These are phyloP conservation scores for Sus cebifrons DNA, from an alignment of 2,797 vertebrate genomes.

Conservation along the genomic window DNA sequence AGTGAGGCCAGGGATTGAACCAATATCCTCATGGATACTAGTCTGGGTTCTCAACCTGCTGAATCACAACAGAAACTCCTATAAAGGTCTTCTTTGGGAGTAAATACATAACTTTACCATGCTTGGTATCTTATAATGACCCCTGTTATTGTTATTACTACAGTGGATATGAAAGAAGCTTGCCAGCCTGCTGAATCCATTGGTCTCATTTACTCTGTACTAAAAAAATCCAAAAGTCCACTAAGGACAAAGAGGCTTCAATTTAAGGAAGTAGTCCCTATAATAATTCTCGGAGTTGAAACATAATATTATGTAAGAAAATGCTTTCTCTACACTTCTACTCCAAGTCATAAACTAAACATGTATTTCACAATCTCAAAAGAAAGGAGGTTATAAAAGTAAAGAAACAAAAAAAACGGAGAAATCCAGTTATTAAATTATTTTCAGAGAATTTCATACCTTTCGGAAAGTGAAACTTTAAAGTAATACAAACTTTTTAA, in stretches of 20 bases:
- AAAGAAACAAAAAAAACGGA: constrained; percentile 20
- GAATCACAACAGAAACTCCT: too few species aligned
- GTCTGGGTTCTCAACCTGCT: too few species aligned
- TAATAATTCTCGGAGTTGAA: constrained; percentile 44
- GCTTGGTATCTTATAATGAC: neutral
- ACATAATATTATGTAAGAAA: constrained; percentile 7
- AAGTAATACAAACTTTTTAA: constrained; percentile 19
- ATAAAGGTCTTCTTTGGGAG: neutral
- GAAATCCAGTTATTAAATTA: constrained; percentile 31
- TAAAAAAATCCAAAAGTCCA: constrained; percentile 41
- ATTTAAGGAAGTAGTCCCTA: constrained; percentile 31
- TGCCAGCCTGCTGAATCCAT: neutral
- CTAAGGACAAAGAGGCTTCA: constrained; percentile 34
- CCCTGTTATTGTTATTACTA: neutral
- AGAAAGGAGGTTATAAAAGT: neutral
- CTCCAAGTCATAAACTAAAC: constrained; percentile 44
- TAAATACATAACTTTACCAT: neutral
- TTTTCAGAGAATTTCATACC: constrained; percentile 37
- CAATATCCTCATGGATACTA: too few species aligned
- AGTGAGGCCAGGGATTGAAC: too few species aligned
- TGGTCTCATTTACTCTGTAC: neutral
- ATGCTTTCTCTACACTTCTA: neutral
- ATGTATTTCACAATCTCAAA: constrained; percentile 28
- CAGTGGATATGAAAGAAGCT: neutral
- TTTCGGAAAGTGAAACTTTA: constrained; percentile 58